Evolutionary conservation across 2,888 invertebrate genomes (phyloP).

Genomic region (Phlogophora meticulosa): DNA sequence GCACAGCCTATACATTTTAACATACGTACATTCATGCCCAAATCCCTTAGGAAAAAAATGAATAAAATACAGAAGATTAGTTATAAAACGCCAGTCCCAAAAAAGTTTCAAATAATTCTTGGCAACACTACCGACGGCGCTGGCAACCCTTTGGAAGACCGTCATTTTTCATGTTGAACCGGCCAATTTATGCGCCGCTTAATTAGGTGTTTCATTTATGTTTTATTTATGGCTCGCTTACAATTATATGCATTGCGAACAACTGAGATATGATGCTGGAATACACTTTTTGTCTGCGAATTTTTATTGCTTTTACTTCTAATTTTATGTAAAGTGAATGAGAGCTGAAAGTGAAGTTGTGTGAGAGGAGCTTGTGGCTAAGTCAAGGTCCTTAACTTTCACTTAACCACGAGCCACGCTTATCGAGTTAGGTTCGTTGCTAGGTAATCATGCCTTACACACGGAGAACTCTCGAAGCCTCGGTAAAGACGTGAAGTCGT

Average conservation of each 20-base stretch:
- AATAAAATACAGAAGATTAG: conserved; percentile 22
- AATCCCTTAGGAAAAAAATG: not conserved
- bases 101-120: conserved; percentile 48
- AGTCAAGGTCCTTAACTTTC: too few species aligned
- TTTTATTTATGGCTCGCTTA: conserved; percentile 63
- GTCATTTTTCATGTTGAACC: conserved; percentile 62
- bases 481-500: too few species aligned
- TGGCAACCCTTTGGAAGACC: conserved; percentile 61
- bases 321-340: not conserved
- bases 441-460: too few species aligned
- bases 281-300: conserved; percentile 14
- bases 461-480: too few species aligned
- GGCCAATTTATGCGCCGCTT: conserved; percentile 65
- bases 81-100: conserved; percentile 33
- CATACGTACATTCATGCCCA: not conserved
- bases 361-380: not conserved
- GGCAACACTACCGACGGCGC: conserved; percentile 48
- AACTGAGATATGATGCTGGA: conserved; percentile 28
- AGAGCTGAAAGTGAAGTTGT: not conserved
- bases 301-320: conserved; percentile 5
- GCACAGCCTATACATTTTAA: not conserved
- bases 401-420: too few species aligned
- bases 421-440: too few species aligned
- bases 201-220: conserved; percentile 62
- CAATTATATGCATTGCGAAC: conserved; percentile 61